Conservation (phyloP, 2,888 invertebrate genomes). For the Ormyrus rosae region DNA sequence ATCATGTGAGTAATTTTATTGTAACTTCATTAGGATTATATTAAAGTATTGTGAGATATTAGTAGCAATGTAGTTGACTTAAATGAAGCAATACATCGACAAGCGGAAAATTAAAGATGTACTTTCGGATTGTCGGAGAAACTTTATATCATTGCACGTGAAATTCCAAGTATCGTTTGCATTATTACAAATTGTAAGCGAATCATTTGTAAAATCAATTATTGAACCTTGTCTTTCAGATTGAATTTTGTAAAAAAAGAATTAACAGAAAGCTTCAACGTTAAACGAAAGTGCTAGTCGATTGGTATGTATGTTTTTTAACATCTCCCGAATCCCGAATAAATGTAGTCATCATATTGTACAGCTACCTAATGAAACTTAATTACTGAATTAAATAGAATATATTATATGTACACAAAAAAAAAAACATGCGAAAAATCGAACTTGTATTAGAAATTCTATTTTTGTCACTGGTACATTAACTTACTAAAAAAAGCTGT, state of each 20-base stretch:
- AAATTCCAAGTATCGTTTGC: constrained; percentile 30
- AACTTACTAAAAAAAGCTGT: constrained; percentile 31
- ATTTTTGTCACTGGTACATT: constrained; percentile 53
- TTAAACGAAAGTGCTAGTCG: constrained; percentile 38
- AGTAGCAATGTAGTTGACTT: constrained; percentile 45
- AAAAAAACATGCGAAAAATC: constrained; percentile 40
- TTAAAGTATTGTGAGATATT: constrained; percentile 37
- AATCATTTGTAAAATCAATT: constrained; percentile 50
- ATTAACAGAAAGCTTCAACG: constrained; percentile 26
- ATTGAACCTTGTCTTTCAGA: constrained; percentile 52
- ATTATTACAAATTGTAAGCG: constrained; percentile 38
- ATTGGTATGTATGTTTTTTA: constrained; percentile 49
- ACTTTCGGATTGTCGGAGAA: constrained; percentile 37
- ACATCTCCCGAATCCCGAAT: constrained; percentile 39
- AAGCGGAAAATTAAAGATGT: constrained; percentile 17
- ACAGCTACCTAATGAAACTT: constrained; percentile 39
- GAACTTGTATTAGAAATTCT: constrained; percentile 48
- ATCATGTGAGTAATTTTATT: constrained; percentile 27
- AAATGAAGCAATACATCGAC: constrained; percentile 53
- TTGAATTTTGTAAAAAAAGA: constrained; percentile 46
- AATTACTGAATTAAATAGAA: constrained; percentile 42
- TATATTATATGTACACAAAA: constrained; percentile 25
- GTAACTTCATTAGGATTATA: constrained; percentile 19
- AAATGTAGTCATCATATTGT: constrained; percentile 38
- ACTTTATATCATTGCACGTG: constrained; percentile 33